Percentiles rank a stretch among this genome's conserved stretches.
Evolutionary conservation across 1,140 invertebrate genomes (phyloP).

Genomic region (Saxidomus purpurata): DNA sequence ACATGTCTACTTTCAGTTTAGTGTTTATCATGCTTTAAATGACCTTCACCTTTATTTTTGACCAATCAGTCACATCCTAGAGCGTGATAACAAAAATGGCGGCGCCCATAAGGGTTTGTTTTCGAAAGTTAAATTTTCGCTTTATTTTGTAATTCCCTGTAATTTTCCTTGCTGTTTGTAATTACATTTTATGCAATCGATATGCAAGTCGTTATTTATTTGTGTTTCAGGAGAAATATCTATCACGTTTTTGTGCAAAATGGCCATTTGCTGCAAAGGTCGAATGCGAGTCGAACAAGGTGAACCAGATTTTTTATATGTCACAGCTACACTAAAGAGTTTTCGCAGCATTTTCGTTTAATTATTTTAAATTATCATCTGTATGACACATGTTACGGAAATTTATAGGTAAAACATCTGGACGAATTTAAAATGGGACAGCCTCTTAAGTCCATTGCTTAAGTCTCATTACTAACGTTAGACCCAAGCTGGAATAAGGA

Average conservation of each 20-base stretch:
- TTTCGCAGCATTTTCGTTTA: too few species aligned
- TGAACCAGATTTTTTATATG: slow-evolving; percentile 44
- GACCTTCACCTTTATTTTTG: slow-evolving; percentile 12
- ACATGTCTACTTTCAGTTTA: slow-evolving; percentile 43
- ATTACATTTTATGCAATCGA: background rate
- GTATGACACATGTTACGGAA: background rate
- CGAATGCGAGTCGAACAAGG: slow-evolving; percentile 79
- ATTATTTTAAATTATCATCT: background rate
- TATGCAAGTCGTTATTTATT: background rate
- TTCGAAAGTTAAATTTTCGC: background rate
- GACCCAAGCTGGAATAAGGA: too few species aligned
- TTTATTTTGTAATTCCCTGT: background rate
- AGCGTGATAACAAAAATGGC: slow-evolving; percentile 63
- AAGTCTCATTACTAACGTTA: too few species aligned
- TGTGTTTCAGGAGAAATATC: slow-evolving; percentile 72
- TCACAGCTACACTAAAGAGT: too few species aligned
- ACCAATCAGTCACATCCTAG: slow-evolving; percentile 19
- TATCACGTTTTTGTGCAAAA: slow-evolving; percentile 80
- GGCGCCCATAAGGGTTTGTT: slow-evolving; percentile 64
- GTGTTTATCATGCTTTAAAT: background rate
- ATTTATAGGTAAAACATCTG: too few species aligned
- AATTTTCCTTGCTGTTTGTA: background rate
- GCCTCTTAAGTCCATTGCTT: too few species aligned
- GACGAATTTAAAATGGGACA: too few species aligned
- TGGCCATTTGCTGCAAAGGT: slow-evolving; percentile 80